Evolutionary conservation across 2,113 vertebrate genomes (phyloP).

Genomic region (Dicentrarchus labrax): DNA sequence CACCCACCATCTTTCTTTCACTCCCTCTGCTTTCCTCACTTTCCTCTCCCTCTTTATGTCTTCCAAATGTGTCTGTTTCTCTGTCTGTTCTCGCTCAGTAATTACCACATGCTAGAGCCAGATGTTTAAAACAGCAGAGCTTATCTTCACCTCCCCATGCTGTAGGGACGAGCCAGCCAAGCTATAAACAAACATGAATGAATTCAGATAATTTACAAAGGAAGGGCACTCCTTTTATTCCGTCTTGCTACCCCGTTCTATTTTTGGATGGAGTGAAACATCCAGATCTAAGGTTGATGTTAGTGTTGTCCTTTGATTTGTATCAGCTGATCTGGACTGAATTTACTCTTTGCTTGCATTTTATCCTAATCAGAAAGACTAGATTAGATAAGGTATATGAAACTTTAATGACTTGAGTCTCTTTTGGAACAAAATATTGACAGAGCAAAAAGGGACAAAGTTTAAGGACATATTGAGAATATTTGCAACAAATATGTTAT

Average conservation of each 20-base stretch:
- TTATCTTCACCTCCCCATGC: slow-evolving; percentile 34
- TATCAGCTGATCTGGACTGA: slow-evolving; percentile 18
- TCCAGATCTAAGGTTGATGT: neutral
- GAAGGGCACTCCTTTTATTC: neutral
- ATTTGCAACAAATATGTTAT: neutral
- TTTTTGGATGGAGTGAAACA: neutral
- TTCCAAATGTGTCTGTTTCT: slow-evolving; percentile 30
- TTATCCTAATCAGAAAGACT: slow-evolving; percentile 21
- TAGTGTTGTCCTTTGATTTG: slow-evolving; percentile 12
- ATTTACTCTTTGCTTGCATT: slow-evolving; percentile 5
- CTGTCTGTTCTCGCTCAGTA: slow-evolving; percentile 25
- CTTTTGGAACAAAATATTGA: neutral
- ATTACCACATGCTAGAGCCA: slow-evolving; percentile 43
- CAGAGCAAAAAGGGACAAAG: neutral
- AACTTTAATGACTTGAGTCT: slow-evolving; percentile 27
- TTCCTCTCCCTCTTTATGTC: slow-evolving; percentile 9
- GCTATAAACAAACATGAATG: slow-evolving; percentile 29
- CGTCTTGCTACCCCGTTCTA: neutral
- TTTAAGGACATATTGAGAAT: neutral
- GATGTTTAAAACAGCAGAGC: slow-evolving; percentile 33
- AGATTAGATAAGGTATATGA: slow-evolving; percentile 28
- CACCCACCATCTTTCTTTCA: slow-evolving; percentile 36
- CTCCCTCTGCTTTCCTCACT: neutral
- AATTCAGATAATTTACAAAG: slow-evolving; percentile 5
- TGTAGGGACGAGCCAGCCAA: neutral